Evolutionary conservation across 30 jellyfish, hydroid and myxozoan genomes (phyloP).

Genomic region (Cassiopea andromeda): DNA sequence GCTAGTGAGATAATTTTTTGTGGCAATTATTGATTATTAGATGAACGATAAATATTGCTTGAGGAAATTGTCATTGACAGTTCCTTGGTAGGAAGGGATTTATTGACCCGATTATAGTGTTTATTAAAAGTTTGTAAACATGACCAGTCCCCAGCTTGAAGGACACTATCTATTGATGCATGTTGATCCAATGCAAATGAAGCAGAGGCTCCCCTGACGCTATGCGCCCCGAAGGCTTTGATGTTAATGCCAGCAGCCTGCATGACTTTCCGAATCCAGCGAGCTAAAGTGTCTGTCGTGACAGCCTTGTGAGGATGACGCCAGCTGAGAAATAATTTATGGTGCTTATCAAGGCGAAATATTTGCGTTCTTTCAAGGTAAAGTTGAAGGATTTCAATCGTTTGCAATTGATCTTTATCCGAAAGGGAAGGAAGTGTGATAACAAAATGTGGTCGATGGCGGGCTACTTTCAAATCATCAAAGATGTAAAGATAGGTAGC

Average conservation of each 20-base stretch:
- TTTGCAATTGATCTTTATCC: too few species aligned
- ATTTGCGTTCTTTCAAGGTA: background rate
- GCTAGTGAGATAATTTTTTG: too few species aligned
- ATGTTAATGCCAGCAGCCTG: background rate
- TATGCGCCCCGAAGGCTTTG: constrained; percentile 15
- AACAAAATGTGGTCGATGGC: background rate
- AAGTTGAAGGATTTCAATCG: too few species aligned
- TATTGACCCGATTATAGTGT: background rate
- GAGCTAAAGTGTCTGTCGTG: constrained; percentile 14
- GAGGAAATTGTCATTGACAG: background rate
- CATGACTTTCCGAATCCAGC: constrained; percentile 39
- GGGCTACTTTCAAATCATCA: background rate
- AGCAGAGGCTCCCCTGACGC: constrained; percentile 35
- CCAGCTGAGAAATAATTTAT: background rate
- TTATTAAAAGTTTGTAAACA: background rate
- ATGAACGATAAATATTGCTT: background rate
- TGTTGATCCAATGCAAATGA: background rate
- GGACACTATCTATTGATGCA: background rate
- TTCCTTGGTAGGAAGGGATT: background rate
- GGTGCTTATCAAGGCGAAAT: background rate
- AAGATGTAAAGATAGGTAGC: constrained; percentile 1
- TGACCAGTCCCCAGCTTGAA: constrained; percentile 6
- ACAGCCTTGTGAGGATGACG: constrained; percentile 17
- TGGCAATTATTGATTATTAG: too few species aligned
- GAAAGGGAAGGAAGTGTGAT: too few species aligned